Evolutionary conservation across 2,888 invertebrate genomes (phyloP), one percentile per base, ranked within the genome.

Genomic region (Tetrapedia diversipes): DNA sequence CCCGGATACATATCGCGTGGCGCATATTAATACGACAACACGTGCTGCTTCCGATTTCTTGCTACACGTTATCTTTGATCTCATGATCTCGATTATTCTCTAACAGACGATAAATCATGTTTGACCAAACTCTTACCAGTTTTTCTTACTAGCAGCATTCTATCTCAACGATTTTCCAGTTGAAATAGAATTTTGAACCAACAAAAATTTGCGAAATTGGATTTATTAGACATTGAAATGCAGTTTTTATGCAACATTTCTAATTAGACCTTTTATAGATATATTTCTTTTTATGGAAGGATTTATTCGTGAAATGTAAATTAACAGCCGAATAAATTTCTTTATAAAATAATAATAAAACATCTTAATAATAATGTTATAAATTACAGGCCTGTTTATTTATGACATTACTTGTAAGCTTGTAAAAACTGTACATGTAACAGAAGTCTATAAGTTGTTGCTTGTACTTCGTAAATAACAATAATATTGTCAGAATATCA

Each of bases 11-110:
- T 57, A 54, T 70, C 77, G 16, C 57, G 53, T 6, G 45, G 11
- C 47, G 60, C 68, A 75, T 76, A 68, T 68, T 75, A 68, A 77
- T 54, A 51, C 34, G 37, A 49, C 59, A 51, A 51, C n/a, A 22
- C 29, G 7, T 37, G 51, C 27, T 54, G 19, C 49, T 43, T 49
- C 53, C 51, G 10, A 53, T 56, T 45, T 11, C 32, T 29, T 19
- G 22, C 4, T 29, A 11, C 45, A 34, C 24, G 57, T 47, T 60
- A 56, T 37, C 39, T 47, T 47, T 37, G 56, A 69, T 56, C 47
- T 45, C 60, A 7, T 16, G 29, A 47, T 51, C 53, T 24, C 43
- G 39, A 47, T 65, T 75, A 45, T 60, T 53, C 60, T 27, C 39
- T 3, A n/a, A 1, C 11, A 24, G 39, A 34, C n/a, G 29, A 45